Conservation (phyloP, 2,113 vertebrate species). For the Apodemus sylvaticus region DNA sequence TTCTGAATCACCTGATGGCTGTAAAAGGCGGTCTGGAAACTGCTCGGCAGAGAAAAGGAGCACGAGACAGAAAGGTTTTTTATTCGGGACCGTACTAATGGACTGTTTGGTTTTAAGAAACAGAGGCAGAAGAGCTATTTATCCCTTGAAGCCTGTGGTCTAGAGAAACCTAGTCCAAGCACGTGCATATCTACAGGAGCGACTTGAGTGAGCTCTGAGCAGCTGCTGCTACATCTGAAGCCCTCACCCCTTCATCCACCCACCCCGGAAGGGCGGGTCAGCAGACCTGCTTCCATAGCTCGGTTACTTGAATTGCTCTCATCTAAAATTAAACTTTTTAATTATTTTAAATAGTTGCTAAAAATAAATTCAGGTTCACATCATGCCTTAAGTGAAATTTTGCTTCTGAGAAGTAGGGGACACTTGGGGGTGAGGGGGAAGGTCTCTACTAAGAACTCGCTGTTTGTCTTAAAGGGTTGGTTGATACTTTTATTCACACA, state of each 20-base stretch:
- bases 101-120: slow-evolving; percentile 59
- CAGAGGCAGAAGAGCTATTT: slow-evolving; percentile 77
- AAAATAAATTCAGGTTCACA: slow-evolving; percentile 73
- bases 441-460: slow-evolving; percentile 78
- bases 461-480: slow-evolving; percentile 72
- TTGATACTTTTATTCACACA: slow-evolving; percentile 63
- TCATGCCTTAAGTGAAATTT: slow-evolving; percentile 58
- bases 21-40: slow-evolving; percentile 50
- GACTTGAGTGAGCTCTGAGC: slow-evolving; percentile 30
- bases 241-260: neutral
- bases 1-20: slow-evolving; percentile 43
- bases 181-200: neutral
- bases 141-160: slow-evolving; percentile 69
- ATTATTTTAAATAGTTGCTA: slow-evolving; percentile 75
- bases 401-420: slow-evolving; percentile 77
- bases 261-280: slow-evolving; percentile 64
- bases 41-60: neutral
- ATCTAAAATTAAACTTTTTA: neutral
- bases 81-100: neutral
- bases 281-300: slow-evolving; percentile 61
- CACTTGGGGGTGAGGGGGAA: slow-evolving; percentile 67
- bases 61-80: neutral
- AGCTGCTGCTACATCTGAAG: neutral
- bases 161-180: slow-evolving; percentile 74
- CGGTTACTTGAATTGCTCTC: neutral